These are phyloP conservation scores for Enoplosus armatus DNA, from an alignment of 2,797 vertebrate species.

Conservation along the genomic window DNA sequence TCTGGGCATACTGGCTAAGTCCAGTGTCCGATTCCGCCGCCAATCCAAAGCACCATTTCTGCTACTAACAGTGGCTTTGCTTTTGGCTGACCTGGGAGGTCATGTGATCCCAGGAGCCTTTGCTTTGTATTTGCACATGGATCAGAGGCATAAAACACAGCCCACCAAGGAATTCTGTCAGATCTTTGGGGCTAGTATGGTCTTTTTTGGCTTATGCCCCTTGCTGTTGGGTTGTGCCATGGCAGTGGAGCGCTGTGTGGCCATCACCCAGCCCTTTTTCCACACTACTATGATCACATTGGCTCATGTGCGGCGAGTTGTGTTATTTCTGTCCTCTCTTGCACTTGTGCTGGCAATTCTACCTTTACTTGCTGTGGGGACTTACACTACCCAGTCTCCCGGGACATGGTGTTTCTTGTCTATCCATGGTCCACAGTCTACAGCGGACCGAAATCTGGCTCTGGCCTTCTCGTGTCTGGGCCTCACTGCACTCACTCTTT, in stretches of 20 bases:
- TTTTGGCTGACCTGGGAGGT: constrained; percentile 80
- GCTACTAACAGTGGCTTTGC: constrained; percentile 75
- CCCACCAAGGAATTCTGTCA: constrained; percentile 68
- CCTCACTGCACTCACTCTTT: constrained; percentile 73
- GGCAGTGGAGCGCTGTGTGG: constrained; percentile 84
- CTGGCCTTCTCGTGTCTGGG: constrained; percentile 81
- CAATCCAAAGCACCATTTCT: constrained; percentile 81
- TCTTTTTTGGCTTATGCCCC: constrained; percentile 84
- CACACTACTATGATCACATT: constrained; percentile 72
- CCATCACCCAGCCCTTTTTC: constrained; percentile 82
- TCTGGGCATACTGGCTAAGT: constrained; percentile 76
- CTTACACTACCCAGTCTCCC: constrained; percentile 74
- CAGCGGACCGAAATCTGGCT: constrained; percentile 64
- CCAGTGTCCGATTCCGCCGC: constrained; percentile 62
- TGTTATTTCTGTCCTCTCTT: constrained; percentile 66
- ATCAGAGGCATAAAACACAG: constrained; percentile 6
- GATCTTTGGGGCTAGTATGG: constrained; percentile 82
- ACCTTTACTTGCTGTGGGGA: constrained; percentile 74
- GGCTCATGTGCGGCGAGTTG: constrained; percentile 53
- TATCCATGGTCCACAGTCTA: constrained; percentile 52
- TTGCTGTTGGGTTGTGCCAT: constrained; percentile 82
- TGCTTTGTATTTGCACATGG: constrained; percentile 77
- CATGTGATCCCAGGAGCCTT: constrained; percentile 82
- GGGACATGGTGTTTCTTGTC: constrained; percentile 85
- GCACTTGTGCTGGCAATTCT: constrained; percentile 75